Conservation (phyloP, 2,888 invertebrate genomes). For the Pharmacophagus antenor region DNA sequence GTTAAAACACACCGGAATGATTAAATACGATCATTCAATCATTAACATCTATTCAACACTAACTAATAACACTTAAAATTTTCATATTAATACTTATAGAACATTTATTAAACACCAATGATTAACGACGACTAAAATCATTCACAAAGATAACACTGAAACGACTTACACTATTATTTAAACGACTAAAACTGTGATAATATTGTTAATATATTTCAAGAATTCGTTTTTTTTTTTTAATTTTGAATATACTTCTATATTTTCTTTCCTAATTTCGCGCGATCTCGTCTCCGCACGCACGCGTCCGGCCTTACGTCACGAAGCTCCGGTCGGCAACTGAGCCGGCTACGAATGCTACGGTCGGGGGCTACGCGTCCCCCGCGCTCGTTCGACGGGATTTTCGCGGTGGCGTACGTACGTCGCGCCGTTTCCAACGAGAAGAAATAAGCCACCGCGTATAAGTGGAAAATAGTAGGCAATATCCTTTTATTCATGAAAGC, state of each 20-base stretch:
- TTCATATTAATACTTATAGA: too few relatives aligned
- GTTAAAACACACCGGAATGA: too few relatives aligned
- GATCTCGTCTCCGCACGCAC: slow-evolving; percentile 3
- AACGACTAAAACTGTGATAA: neutral
- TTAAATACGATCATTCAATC: too few relatives aligned
- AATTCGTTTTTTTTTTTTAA: neutral
- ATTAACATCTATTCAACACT: too few relatives aligned
- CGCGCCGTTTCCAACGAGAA: slow-evolving; percentile 12
- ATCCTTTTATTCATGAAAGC: slow-evolving; percentile 21
- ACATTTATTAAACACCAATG: too few relatives aligned
- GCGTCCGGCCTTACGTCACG: slow-evolving; percentile 2
- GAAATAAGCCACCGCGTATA: slow-evolving; percentile 17
- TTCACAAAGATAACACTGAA: too few relatives aligned
- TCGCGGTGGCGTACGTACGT: slow-evolving; percentile 5
- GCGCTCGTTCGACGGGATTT: slow-evolving; percentile 18
- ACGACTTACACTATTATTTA: too few relatives aligned
- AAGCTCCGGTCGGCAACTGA: slow-evolving; percentile 27
- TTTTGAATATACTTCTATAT: neutral
- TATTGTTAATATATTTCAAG: neutral
- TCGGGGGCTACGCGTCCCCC: slow-evolving; percentile 14
- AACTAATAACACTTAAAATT: too few relatives aligned
- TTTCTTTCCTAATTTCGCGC: slow-evolving; percentile 24
- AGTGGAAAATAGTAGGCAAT: slow-evolving; percentile 23
- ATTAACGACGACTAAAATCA: too few relatives aligned
- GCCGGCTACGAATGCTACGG: slow-evolving; percentile 13